Conservation (phyloP, 2,113 vertebrate species). For the Hiodon alosoides region DNA sequence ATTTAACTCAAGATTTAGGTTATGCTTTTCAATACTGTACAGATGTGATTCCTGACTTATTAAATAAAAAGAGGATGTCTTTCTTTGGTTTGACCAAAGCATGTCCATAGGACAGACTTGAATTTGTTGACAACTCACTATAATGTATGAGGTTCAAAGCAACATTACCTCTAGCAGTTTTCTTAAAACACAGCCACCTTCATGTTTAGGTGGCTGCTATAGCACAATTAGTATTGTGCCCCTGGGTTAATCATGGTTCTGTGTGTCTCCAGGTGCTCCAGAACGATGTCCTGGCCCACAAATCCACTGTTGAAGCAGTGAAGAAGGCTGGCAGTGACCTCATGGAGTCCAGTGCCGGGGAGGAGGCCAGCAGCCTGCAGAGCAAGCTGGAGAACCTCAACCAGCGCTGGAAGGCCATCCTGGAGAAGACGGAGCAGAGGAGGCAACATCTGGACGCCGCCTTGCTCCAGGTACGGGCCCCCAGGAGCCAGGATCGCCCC, state of each 20-base stretch:
- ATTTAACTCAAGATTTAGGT: too few species aligned
- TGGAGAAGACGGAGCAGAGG: slow-evolving; percentile 83
- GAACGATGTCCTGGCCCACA: slow-evolving; percentile 91
- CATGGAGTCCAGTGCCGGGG: slow-evolving; percentile 83
- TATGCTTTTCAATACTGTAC: too few species aligned
- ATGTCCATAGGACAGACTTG: too few species aligned
- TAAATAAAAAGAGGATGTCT: too few species aligned
- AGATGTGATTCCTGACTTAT: too few species aligned
- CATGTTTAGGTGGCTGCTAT: too few species aligned
- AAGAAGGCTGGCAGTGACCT: slow-evolving; percentile 89
- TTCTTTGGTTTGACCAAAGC: too few species aligned
- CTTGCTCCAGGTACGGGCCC: slow-evolving; percentile 77
- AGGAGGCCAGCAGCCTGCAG: slow-evolving; percentile 84
- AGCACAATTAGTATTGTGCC: not conserved
- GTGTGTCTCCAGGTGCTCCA: slow-evolving; percentile 75
- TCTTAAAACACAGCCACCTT: too few species aligned
- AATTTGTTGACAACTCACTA: too few species aligned
- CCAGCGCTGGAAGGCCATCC: slow-evolving; percentile 82
- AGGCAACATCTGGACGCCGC: slow-evolving; percentile 82
- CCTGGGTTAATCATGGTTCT: not conserved
- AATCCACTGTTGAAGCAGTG: slow-evolving; percentile 86
- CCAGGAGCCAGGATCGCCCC: slow-evolving; percentile 1
- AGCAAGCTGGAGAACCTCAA: slow-evolving; percentile 84
- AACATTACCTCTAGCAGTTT: too few species aligned
- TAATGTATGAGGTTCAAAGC: too few species aligned